phyloP scores from a whole-genome alignment of 2,797 vertebrate species.

The Myotis planiceps region DNA sequence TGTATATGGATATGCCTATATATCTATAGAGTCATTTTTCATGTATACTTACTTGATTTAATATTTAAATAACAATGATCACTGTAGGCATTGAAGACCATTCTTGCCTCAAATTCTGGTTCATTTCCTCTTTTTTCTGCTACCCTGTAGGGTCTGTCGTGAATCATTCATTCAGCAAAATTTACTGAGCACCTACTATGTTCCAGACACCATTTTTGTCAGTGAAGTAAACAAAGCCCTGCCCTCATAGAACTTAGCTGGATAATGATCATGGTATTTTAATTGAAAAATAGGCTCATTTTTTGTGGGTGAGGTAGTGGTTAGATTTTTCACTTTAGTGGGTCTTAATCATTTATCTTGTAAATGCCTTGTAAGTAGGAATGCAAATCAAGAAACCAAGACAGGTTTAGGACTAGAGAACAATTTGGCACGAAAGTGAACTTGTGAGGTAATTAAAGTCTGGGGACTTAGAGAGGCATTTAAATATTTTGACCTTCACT shows the following conservation, averaged over 20 bases:
- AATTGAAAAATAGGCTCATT: not conserved
- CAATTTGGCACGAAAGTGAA: not conserved
- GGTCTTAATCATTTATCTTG: not conserved
- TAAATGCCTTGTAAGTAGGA: not conserved
- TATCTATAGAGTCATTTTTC: not conserved
- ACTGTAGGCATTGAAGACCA: not conserved
- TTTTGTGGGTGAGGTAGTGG: not conserved
- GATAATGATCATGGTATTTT: not conserved
- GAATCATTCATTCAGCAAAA: not conserved
- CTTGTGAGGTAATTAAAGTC: conserved; percentile 4
- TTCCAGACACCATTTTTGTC: not conserved
- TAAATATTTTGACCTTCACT: conserved; percentile 26
- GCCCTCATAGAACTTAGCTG: not conserved
- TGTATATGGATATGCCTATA: not conserved
- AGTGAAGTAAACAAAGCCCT: not conserved
- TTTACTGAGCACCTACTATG: not conserved
- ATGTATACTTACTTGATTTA: not conserved
- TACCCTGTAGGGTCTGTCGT: not conserved
- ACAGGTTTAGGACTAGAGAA: not conserved
- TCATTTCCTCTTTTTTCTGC: not conserved
- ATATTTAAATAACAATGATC: not conserved
- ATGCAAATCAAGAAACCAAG: not conserved
- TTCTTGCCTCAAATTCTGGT: not conserved
- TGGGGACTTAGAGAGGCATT: not conserved
- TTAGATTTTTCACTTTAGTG: not conserved